Evolutionary conservation across 2,113 vertebrate genomes (phyloP).

Genomic region (Elgaria multicarinata): DNA sequence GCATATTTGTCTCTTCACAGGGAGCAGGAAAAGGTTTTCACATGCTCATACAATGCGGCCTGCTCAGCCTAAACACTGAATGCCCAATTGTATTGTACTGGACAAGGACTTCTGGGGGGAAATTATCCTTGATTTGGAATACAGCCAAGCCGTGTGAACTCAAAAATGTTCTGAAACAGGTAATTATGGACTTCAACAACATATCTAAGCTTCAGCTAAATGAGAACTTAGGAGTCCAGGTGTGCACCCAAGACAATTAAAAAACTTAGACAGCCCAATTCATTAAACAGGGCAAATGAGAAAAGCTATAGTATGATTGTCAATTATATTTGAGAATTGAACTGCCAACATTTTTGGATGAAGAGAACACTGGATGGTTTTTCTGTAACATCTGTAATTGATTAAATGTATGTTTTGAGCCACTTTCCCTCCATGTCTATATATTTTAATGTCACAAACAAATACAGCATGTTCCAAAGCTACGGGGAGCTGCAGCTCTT

Average conservation of each 20-base stretch:
- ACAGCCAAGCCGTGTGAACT: background rate
- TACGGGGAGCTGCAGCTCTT: slow-evolving; percentile 44
- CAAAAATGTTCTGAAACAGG: background rate
- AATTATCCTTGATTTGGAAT: background rate
- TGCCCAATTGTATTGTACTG: background rate
- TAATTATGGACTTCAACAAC: background rate
- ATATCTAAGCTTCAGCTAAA: background rate
- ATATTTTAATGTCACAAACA: slow-evolving; percentile 36
- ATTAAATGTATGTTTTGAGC: slow-evolving; percentile 34
- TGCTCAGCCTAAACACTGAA: background rate
- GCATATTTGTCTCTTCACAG: background rate
- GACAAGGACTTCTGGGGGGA: background rate
- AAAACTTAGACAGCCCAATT: background rate
- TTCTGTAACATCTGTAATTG: slow-evolving; percentile 33
- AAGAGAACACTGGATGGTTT: background rate
- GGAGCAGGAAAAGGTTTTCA: background rate
- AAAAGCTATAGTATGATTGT: background rate
- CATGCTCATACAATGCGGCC: background rate
- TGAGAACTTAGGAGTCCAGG: background rate
- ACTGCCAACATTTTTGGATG: slow-evolving; percentile 7
- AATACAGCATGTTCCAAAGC: slow-evolving; percentile 23
- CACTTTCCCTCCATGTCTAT: background rate
- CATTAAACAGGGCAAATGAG: slow-evolving; percentile 1
- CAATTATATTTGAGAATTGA: slow-evolving; percentile 16
- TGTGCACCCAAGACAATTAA: slow-evolving; percentile 12